Base-by-base conservation (phyloP, 2,113 vertebrate genomes). In the Myotis davidii region DNA sequence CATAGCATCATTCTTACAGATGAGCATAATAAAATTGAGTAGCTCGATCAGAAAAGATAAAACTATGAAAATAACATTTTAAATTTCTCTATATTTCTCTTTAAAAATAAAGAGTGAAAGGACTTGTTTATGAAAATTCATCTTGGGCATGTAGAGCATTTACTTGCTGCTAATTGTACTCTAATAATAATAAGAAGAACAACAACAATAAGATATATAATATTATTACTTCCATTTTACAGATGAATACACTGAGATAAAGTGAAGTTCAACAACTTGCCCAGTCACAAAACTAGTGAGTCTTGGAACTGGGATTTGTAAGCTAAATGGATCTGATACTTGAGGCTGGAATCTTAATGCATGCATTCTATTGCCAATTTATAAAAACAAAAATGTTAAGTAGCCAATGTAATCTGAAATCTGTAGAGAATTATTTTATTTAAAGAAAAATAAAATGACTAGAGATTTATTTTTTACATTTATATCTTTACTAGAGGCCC, bases 31-130 rank as follows among this genome's bases (percentile, higher is more conserved):
- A 25, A 90, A 95, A 90, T 27, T 54, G 61, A 87, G 61, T 65
- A 76, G 18, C 65, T 90, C 23, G 70, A 93, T 56, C 52, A 95
- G 37, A 64, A 91, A 59, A 87, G 14, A 65, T 45, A 91, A 78
- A 74, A 64, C 6, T 59, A 70, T 86, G 29, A 91, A 79, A 18
- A 65, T 54, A 89, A 81, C 9, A 37, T 79, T 79, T 37, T 52
- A 56, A 79, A 79, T 23, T 59, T 83, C 5, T 79, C 14, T 59
- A n/a, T 74, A 79, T 42, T 48, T 59, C 56, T 59, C 56, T 59
- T 70, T 76, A 73, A 91, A 85, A 50, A 74, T 42, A 73, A 83
- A 37, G 21, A 56, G 8, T 23, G 6, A n/a, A 50, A 67, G 23
- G 83, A 77, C 59, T 77, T 50, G 3, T 96, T 18, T 67, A 37